Evolutionary conservation across 2,888 invertebrate species (phyloP).

Genomic region (Macaria notata): DNA sequence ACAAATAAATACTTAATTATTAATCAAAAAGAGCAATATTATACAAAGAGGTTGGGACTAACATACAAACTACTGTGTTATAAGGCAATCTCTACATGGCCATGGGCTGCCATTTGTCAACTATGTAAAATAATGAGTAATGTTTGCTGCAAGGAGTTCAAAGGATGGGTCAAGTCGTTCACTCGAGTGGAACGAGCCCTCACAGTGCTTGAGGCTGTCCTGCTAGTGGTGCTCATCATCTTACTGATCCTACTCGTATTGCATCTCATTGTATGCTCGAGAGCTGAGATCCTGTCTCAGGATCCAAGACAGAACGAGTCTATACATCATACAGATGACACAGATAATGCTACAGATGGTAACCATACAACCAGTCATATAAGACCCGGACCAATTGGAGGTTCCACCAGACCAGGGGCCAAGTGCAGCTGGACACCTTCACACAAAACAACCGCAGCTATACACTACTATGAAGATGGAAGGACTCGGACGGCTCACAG

Average conservation of each 20-base stretch:
- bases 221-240: slow-evolving; percentile 50
- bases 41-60: too few species aligned
- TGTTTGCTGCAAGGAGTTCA: slow-evolving; percentile 57
- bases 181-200: slow-evolving; percentile 57
- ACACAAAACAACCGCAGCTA: slow-evolving; percentile 46
- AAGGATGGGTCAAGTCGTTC: slow-evolving; percentile 67
- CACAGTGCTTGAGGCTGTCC: slow-evolving; percentile 47
- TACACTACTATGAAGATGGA: slow-evolving; percentile 46
- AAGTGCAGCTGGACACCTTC: slow-evolving; percentile 65
- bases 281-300: background rate
- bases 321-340: background rate
- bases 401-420: slow-evolving; percentile 17
- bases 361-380: too few species aligned
- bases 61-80: too few species aligned
- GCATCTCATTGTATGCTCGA: slow-evolving; percentile 54
- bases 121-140: slow-evolving; percentile 48
- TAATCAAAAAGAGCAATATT: too few species aligned
- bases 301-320: background rate
- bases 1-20: too few species aligned
- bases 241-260: slow-evolving; percentile 57
- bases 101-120: slow-evolving; percentile 17
- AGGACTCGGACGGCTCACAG: background rate
- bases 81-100: background rate
- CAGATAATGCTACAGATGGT: background rate
- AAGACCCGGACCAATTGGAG: background rate